Percentiles rank a stretch among this genome's conserved stretches.
phyloP scores from a whole-genome alignment of 30 jellyfish, hydroid and myxozoan genomes.

The Chironex yamaguchii region DNA sequence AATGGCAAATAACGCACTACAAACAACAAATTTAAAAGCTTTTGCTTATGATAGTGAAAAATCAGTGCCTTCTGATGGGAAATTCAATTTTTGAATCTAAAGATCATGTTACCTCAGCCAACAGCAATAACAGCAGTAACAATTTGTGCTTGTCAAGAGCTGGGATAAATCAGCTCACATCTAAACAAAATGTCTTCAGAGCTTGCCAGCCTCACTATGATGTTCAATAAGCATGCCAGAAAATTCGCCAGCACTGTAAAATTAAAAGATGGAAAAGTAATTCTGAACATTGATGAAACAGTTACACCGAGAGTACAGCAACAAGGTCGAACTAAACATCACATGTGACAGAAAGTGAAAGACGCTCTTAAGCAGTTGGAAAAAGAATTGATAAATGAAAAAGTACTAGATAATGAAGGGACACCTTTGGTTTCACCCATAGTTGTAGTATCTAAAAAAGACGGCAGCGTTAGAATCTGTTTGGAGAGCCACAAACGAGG shows the following conservation, averaged over 20 bases:
- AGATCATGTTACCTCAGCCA: too few species aligned
- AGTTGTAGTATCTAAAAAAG: slow-evolving; percentile 34
- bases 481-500: too few species aligned
- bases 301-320: slow-evolving; percentile 10
- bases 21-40: not conserved
- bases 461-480: slow-evolving; percentile 9
- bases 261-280: slow-evolving; percentile 5
- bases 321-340: slow-evolving; percentile 22
- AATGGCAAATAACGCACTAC: not conserved
- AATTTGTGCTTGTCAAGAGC: too few species aligned
- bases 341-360: slow-evolving; percentile 33
- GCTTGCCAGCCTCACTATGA: not conserved
- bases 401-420: slow-evolving; percentile 28
- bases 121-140: too few species aligned
- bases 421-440: slow-evolving; percentile 54
- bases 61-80: slow-evolving; percentile 13
- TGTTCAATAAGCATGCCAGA: not conserved
- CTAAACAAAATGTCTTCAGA: slow-evolving; percentile 1
- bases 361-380: slow-evolving; percentile 32
- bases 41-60: not conserved
- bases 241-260: not conserved
- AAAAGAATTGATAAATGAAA: slow-evolving; percentile 9
- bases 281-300: slow-evolving; percentile 7
- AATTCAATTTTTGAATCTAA: too few species aligned
- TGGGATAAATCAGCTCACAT: too few species aligned